Evolutionary conservation across 1,140 invertebrate species (phyloP).

Genomic region (Papilio xuthus): DNA sequence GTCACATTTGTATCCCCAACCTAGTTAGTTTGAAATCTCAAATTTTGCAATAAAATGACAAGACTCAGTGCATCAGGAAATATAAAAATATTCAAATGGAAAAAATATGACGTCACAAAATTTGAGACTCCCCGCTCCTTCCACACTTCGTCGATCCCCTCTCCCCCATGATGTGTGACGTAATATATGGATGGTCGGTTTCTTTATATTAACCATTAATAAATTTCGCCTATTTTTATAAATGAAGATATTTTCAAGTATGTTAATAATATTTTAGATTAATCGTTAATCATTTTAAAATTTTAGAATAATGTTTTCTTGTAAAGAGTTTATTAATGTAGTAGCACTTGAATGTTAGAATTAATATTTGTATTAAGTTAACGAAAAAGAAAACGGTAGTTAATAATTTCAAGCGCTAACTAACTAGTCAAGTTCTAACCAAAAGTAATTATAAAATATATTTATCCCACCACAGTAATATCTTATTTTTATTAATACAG

Average conservation of each 20-base stretch:
- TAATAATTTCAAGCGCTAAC: background rate
- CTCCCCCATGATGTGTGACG: too few relatives aligned
- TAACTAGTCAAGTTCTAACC: constrained; percentile 17
- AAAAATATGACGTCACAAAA: too few relatives aligned
- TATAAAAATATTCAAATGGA: too few relatives aligned
- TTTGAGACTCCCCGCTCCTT: too few relatives aligned
- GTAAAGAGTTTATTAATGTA: constrained; percentile 25
- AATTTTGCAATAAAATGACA: too few relatives aligned
- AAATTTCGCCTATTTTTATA: background rate
- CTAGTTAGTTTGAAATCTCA: too few relatives aligned
- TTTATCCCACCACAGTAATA: constrained; percentile 1
- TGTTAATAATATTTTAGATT: background rate
- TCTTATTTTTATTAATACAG: background rate
- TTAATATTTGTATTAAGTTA: background rate
- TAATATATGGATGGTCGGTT: too few relatives aligned
- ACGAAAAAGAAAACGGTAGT: background rate
- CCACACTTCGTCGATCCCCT: too few relatives aligned
- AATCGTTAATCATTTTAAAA: constrained; percentile 30
- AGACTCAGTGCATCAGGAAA: too few relatives aligned
- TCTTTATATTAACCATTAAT: too few relatives aligned
- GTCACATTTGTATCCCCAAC: too few relatives aligned
- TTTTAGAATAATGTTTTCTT: constrained; percentile 33
- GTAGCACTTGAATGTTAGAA: constrained; percentile 17
- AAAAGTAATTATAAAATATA: constrained; percentile 19
- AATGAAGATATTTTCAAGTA: background rate